phyloP scores from a whole-genome alignment of 2,113 vertebrate genomes.

The Menidia beryllina region DNA sequence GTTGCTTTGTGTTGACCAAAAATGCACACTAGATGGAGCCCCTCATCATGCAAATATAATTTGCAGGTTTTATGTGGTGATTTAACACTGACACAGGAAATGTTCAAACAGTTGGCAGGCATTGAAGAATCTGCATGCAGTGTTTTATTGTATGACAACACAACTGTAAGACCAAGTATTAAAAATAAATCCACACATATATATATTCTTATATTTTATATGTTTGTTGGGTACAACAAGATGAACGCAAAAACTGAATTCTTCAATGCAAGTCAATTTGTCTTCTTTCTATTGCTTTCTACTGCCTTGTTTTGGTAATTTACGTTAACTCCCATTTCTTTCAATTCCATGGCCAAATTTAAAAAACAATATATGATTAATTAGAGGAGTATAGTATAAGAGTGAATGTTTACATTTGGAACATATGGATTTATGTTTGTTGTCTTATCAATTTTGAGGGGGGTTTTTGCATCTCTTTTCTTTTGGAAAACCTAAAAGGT shows the following conservation, averaged over 20 bases:
- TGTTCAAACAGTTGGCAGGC: background rate
- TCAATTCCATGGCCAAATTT: too few relatives aligned
- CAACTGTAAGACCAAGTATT: background rate
- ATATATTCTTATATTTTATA: too few relatives aligned
- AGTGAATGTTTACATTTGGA: background rate
- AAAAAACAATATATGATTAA: background rate
- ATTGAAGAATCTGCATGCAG: background rate
- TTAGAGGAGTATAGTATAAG: background rate
- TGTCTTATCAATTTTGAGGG: background rate
- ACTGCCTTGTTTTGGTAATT: too few relatives aligned
- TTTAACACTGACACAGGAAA: background rate
- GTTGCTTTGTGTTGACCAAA: background rate
- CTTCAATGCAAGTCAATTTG: too few relatives aligned
- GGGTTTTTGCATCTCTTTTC: background rate
- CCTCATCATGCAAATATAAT: background rate
- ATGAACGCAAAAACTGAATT: too few relatives aligned
- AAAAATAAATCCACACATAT: background rate
- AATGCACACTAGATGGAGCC: constrained; percentile 46
- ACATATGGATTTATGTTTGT: background rate
- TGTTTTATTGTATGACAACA: background rate
- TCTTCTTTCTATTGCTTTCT: too few relatives aligned
- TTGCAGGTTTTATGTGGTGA: background rate
- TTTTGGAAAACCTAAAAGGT: background rate
- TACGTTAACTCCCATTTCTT: too few relatives aligned
- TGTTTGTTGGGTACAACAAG: too few relatives aligned